phyloP scores from a whole-genome alignment of 1,140 invertebrate species.

The Halictus rubicundus region DNA sequence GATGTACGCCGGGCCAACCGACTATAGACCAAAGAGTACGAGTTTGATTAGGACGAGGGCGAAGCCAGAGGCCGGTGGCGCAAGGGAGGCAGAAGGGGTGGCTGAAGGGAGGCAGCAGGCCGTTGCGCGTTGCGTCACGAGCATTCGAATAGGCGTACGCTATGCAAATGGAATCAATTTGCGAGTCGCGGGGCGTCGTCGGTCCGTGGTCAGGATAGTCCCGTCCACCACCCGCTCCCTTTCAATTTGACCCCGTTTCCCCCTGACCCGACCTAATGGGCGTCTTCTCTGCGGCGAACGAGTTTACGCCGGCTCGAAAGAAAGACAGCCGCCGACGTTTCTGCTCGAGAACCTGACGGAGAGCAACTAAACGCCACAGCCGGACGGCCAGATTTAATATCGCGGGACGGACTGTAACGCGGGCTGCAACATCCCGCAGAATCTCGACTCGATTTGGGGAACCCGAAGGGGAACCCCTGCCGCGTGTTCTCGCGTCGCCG shows the following conservation, averaged over 20 bases:
- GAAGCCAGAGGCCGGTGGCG: too few species aligned
- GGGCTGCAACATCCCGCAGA: constrained; percentile 65
- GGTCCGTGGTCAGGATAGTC: constrained; percentile 9
- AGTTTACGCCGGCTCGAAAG: background rate
- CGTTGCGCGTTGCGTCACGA: constrained; percentile 31
- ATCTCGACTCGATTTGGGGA: constrained; percentile 50
- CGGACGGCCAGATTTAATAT: constrained; percentile 67
- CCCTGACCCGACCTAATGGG: constrained; percentile 1
- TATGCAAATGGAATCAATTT: constrained; percentile 66
- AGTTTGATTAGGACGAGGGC: too few species aligned
- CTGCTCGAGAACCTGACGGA: too few species aligned
- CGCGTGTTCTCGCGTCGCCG: constrained; percentile 7
- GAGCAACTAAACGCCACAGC: background rate
- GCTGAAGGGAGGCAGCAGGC: background rate
- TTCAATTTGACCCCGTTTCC: constrained; percentile 30
- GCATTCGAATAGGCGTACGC: constrained; percentile 44
- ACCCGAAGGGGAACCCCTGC: constrained; percentile 14
- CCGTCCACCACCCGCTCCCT: constrained; percentile 27
- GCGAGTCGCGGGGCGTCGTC: constrained; percentile 47
- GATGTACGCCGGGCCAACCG: too few species aligned
- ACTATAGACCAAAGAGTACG: too few species aligned
- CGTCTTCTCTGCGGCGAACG: background rate
- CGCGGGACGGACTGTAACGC: constrained; percentile 64
- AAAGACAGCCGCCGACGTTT: too few species aligned
- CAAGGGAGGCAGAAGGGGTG: too few species aligned